A percentile compares a stretch with the other conserved stretches of the same genome.
Conservation (phyloP, 2,113 vertebrate species). For the Maccullochella peelii region DNA sequence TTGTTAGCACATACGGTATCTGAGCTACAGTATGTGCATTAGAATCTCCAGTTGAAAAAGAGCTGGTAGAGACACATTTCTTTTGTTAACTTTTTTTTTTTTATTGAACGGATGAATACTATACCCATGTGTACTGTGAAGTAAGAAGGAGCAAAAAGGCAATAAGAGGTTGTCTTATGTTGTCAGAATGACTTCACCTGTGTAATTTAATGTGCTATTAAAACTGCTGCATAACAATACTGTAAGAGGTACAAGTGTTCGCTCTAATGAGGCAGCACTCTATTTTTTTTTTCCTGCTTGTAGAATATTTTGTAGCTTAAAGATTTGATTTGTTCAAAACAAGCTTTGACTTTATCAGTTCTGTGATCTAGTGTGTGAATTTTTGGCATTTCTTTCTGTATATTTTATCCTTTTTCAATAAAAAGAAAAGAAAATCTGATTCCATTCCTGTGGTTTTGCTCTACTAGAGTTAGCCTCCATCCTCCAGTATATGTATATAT, state of each 20-base stretch:
- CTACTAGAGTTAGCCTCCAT: not conserved
- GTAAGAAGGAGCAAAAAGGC: conserved; percentile 54
- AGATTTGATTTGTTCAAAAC: conserved; percentile 72
- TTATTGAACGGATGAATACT: conserved; percentile 61
- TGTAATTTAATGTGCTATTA: conserved; percentile 71
- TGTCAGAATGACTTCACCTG: conserved; percentile 71
- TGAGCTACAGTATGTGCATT: conserved; percentile 56
- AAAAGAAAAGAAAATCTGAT: conserved; percentile 60
- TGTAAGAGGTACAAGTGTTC: conserved; percentile 73
- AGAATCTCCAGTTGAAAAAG: conserved; percentile 49
- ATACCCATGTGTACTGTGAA: conserved; percentile 73
- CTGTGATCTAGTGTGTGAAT: conserved; percentile 77
- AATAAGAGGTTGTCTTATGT: conserved; percentile 43
- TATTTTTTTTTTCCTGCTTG: conserved; percentile 60
- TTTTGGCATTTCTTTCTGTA: conserved; percentile 73
- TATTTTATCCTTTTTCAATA: conserved; percentile 82
- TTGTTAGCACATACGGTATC: conserved; percentile 53
- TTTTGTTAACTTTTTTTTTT: conserved; percentile 54
- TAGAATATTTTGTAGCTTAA: conserved; percentile 58
- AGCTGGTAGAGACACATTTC: conserved; percentile 63
- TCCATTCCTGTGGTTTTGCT: conserved; percentile 13
- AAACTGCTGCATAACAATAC: conserved; percentile 73
- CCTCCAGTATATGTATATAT: not conserved
- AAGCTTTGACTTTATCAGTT: conserved; percentile 70
- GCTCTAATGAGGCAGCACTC: conserved; percentile 64